Base-by-base conservation (phyloP, 2,888 invertebrate species). In the Lymantria monacha region DNA sequence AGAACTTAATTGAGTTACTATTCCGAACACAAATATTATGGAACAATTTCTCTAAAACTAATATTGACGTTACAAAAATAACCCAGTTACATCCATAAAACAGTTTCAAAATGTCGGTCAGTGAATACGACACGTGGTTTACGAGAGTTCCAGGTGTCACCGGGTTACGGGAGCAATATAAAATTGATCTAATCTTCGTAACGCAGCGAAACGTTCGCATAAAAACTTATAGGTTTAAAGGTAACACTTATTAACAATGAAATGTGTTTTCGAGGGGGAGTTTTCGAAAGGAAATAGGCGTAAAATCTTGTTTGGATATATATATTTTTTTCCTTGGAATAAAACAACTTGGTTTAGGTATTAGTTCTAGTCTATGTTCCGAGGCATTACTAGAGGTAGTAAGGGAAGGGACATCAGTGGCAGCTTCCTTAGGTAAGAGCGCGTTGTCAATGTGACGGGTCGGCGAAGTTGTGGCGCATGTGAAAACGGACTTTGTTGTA, bases 31-130 rank as follows among this genome's bases (percentile, higher is more conserved):
- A 22, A 22, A 22, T 22, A 22, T 22, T 22, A 5, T 66, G 66
- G 61, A 64, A 57, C 59, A 51, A 56, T 54, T 51, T 53, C 22
- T 22, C 22, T 22, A 33, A 54, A 47, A 52, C 46, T 51, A 61
- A 63, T 57, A 61, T 56, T 54, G 61, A 37, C 41, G 40, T 44
- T 43, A 31, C 62, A 61, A 66, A 69, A 72, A 63, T 22, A 52
- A 46, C 49, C 37, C 42, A 22, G 51, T 31, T 46, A 45, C 49
- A 48, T 51, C 55, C 63, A 69, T 71, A 70, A 72, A 73, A 65
- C 56, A 52, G 62, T 60, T 66, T 65, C 61, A 66, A 69, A 75
- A 72, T 69, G 73, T 72, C 76, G 76, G 78, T 72, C 78, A 78
- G 69, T 72, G 62, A 64, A 70, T 67, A 66, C 71, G 70, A 56